A percentile compares a stretch with the other conserved stretches of the same genome.
Conservation (phyloP, 2,797 vertebrate genomes). For the Darevskia mixta region DNA sequence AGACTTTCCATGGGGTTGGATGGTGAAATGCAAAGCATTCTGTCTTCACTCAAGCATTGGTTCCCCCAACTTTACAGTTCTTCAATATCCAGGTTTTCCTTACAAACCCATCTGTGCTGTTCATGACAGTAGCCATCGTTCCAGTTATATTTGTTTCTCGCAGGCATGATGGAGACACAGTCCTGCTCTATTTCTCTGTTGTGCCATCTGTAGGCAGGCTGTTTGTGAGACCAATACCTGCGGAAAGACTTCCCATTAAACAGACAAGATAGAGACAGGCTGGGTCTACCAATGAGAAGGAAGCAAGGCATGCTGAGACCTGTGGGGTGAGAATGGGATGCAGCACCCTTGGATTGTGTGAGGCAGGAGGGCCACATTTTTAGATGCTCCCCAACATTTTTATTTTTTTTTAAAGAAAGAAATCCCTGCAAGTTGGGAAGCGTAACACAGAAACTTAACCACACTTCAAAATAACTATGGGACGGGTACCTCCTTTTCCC, state of each 20-base stretch:
- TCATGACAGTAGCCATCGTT: not conserved
- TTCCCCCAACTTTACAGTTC: not conserved
- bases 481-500: no score
- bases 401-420: not conserved
- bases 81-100: not conserved
- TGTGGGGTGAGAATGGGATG: not conserved
- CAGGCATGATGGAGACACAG: not conserved
- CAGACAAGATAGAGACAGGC: not conserved
- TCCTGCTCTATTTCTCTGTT: not conserved
- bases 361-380: not conserved
- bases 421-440: not conserved
- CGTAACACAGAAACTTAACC: not conserved
- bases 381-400: not conserved
- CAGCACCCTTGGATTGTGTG: not conserved
- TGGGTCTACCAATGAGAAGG: no score
- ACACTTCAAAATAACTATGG: no score
- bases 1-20: not conserved
- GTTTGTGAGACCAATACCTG: not conserved
- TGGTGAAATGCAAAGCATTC: not conserved
- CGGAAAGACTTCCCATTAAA: no score
- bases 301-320: no score
- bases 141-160: not conserved
- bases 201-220: fast-evolving
- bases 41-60: not conserved
- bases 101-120: conserved; percentile 13